These are phyloP conservation scores for Lates calcarifer DNA, from an alignment of 2,113 vertebrate species.

Conservation along the genomic window DNA sequence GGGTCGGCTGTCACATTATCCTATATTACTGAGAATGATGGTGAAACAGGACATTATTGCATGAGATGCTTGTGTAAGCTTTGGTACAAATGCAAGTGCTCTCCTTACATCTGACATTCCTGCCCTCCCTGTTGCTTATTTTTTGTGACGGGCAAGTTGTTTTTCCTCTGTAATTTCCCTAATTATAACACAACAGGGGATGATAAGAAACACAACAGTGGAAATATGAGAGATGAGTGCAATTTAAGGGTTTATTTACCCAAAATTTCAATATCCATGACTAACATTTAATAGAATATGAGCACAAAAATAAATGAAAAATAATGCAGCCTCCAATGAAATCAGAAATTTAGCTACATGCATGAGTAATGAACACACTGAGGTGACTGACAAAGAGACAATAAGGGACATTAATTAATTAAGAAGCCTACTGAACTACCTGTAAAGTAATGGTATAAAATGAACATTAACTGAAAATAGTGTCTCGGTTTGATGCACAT, in stretches of 20 bases:
- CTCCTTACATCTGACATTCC: neutral
- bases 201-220: neutral
- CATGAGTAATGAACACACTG: neutral
- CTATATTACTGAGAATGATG: neutral
- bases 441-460: neutral
- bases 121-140: neutral
- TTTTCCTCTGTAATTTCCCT: neutral
- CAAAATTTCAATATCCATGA: neutral
- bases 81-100: slow-evolving; percentile 2
- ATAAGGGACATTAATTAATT: neutral
- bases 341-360: neutral
- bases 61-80: slow-evolving; percentile 11
- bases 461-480: neutral
- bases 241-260: neutral
- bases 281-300: neutral
- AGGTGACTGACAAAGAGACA: slow-evolving; percentile 3
- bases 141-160: neutral
- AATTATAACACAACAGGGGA: neutral
- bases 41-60: neutral
- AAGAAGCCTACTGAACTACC: neutral
- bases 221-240: neutral
- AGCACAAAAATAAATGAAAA: neutral
- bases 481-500: neutral
- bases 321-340: neutral
- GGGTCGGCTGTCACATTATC: slow-evolving; percentile 5